Conservation (phyloP, 2,888 invertebrate species). For the Alsophila aescularia region DNA sequence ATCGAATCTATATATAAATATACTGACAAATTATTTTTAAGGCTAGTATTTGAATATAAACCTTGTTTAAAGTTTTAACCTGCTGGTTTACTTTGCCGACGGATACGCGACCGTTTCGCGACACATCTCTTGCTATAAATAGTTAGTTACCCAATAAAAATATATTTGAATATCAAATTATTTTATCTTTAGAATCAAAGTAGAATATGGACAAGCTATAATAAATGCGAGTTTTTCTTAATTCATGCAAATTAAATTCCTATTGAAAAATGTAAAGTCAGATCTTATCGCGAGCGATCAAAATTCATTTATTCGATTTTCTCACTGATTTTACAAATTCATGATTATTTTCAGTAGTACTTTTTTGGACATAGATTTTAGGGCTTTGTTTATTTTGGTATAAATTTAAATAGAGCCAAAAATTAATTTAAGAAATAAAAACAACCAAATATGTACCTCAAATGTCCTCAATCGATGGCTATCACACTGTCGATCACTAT, state of each 20-base stretch:
- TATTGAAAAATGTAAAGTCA: neutral
- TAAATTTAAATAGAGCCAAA: neutral
- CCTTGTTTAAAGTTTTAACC: neutral
- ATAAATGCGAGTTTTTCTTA: neutral
- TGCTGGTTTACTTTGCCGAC: slow-evolving; percentile 6
- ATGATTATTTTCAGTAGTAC: neutral
- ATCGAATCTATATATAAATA: slow-evolving; percentile 14
- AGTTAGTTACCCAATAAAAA: neutral
- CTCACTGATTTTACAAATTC: neutral
- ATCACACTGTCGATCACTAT: slow-evolving; percentile 80
- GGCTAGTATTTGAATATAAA: neutral
- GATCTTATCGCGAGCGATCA: slow-evolving; percentile 1
- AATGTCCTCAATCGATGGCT: slow-evolving; percentile 69
- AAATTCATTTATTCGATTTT: neutral
- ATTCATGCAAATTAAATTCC: neutral
- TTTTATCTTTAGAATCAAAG: neutral
- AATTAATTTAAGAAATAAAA: slow-evolving; percentile 7
- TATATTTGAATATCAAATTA: neutral
- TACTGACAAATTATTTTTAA: neutral
- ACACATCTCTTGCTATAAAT: neutral
- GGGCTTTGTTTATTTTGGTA: neutral
- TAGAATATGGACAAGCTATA: neutral
- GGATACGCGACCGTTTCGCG: neutral
- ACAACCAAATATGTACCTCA: slow-evolving; percentile 67
- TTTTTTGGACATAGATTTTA: neutral